Evolutionary conservation across 2,888 invertebrate genomes (phyloP).

Genomic region (Chrysolina oricalcia): DNA sequence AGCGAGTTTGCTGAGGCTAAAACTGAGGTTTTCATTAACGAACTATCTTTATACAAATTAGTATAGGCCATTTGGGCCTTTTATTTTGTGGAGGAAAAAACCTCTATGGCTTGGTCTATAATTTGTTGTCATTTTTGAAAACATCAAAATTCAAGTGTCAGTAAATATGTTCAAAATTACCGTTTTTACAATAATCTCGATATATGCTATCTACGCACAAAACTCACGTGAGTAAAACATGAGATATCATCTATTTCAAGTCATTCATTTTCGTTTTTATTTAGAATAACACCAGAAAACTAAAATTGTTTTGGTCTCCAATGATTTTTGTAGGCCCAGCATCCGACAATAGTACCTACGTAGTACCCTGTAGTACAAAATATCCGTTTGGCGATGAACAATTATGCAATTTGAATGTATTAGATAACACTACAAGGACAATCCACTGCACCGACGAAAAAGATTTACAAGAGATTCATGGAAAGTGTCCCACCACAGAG

Average conservation of each 20-base stretch:
- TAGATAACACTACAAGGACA: conserved; percentile 49
- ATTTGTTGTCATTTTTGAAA: conserved; percentile 6
- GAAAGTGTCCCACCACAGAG: conserved; percentile 45
- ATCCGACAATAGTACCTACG: conserved; percentile 39
- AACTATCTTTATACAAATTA: too few relatives aligned
- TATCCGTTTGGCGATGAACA: conserved; percentile 58
- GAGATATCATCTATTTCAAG: too few relatives aligned
- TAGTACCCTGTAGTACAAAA: conserved; percentile 51
- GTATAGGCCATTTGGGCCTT: too few relatives aligned
- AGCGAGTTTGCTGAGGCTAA: too few relatives aligned
- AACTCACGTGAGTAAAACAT: background rate
- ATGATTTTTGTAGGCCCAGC: background rate
- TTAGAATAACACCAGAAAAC: background rate
- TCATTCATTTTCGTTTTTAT: background rate
- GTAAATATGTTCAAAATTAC: conserved; percentile 10
- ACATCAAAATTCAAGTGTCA: conserved; percentile 16
- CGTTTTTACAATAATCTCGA: background rate
- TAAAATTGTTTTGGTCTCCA: background rate
- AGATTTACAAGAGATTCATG: conserved; percentile 38
- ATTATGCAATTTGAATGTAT: conserved; percentile 45
- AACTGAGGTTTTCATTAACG: too few relatives aligned
- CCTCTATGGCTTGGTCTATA: too few relatives aligned
- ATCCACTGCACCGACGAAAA: conserved; percentile 47
- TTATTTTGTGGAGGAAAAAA: too few relatives aligned
- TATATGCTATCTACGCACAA: background rate